phyloP scores from a whole-genome alignment of 2,113 vertebrate species.

The Lycaon pictus region DNA sequence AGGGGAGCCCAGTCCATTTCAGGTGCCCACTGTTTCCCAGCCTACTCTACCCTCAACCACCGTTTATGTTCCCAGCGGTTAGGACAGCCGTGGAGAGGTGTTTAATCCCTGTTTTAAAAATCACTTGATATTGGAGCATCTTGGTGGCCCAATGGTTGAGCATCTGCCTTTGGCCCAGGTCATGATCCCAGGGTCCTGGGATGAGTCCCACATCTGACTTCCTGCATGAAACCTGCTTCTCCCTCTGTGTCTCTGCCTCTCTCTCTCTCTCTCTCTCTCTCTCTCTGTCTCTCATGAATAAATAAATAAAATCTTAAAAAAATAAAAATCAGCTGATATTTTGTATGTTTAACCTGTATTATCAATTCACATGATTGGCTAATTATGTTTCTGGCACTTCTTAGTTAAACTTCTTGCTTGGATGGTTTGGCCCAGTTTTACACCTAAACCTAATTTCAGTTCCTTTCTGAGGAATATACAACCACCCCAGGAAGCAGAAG shows the following conservation, averaged over 20 bases:
- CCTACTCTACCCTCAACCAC: not conserved
- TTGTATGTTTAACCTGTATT: not conserved
- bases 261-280: no score
- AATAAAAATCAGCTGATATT: not conserved
- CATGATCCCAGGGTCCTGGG: no score
- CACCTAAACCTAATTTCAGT: not conserved
- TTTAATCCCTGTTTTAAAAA: not conserved
- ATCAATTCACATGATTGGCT: not conserved
- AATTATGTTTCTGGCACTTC: not conserved
- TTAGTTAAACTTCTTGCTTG: not conserved
- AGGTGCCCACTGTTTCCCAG: not conserved
- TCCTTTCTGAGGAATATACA: not conserved
- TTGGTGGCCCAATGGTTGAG: no score
- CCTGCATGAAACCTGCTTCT: no score
- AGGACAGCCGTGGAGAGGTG: not conserved
- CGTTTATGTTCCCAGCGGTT: not conserved
- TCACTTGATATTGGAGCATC: no score
- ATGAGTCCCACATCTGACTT: no score
- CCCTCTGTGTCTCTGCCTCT: no score
- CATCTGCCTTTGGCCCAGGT: no score
- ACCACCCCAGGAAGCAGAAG: not conserved
- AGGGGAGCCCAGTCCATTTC: not conserved
- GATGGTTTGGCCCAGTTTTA: conserved; percentile 13
- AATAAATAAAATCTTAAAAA: no score
- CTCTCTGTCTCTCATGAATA: no score